Evolutionary conservation across 2,888 invertebrate species (phyloP).

Genomic region (Onthophagus sagittarius): DNA sequence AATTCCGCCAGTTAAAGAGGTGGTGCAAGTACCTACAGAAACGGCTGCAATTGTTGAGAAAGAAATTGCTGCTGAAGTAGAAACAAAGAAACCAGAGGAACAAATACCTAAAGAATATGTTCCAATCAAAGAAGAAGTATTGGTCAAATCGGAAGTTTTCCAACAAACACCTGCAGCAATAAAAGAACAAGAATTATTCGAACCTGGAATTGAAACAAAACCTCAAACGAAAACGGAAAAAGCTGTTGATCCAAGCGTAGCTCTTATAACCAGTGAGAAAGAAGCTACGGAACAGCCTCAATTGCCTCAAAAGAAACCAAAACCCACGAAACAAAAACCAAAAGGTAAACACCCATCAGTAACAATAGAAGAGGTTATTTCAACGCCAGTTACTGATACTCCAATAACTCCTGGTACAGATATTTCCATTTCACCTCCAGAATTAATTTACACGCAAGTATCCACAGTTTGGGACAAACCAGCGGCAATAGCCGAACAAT

Average conservation of each 20-base stretch:
- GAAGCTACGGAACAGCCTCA: neutral
- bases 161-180: neutral
- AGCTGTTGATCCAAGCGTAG: conserved; percentile 14
- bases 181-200: neutral
- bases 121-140: neutral
- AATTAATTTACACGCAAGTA: conserved; percentile 35
- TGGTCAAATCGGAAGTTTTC: neutral
- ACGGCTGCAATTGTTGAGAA: neutral
- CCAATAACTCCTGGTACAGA: conserved; percentile 53
- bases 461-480: conserved; percentile 34
- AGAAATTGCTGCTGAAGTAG: neutral
- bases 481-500: conserved; percentile 24
- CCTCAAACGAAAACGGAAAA: conserved; percentile 7
- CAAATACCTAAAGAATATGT: neutral
- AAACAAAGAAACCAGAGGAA: neutral
- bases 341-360: conserved; percentile 49
- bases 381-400: conserved; percentile 48
- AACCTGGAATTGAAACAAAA: neutral
- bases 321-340: conserved; percentile 34
- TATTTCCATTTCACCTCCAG: conserved; percentile 39
- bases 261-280: conserved; percentile 15
- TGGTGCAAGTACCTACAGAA: too few species aligned
- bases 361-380: conserved; percentile 54
- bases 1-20: neutral
- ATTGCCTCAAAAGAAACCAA: conserved; percentile 19